Percentiles rank a stretch among this genome's conserved stretches.
Evolutionary conservation across 1,140 invertebrate species (phyloP).

Genomic region (Bathynomus jamesi): DNA sequence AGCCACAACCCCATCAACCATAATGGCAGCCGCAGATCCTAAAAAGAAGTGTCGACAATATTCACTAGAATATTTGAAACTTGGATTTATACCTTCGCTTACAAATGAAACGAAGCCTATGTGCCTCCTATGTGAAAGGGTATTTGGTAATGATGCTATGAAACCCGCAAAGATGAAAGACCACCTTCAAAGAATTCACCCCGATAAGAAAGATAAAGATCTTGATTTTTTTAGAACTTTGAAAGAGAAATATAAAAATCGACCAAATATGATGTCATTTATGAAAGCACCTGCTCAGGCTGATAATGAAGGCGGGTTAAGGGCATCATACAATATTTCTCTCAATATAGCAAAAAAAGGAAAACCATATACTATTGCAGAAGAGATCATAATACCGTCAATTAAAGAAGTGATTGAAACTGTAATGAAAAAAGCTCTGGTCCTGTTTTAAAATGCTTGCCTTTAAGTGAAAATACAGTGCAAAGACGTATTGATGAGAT

Average conservation of each 20-base stretch:
- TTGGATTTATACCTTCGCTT: conserved; percentile 27
- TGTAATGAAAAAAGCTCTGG: conserved; percentile 21
- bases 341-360: no score
- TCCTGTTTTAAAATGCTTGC: conserved; percentile 26
- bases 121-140: conserved; percentile 24
- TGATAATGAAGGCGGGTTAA: conserved; percentile 8
- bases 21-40: neutral
- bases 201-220: conserved; percentile 31
- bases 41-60: conserved; percentile 21
- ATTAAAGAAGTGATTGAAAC: conserved; percentile 21
- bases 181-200: conserved; percentile 28
- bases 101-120: conserved; percentile 23
- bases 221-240: conserved; percentile 16
- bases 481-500: conserved; percentile 21
- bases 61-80: conserved; percentile 32
- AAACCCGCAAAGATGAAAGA: conserved; percentile 33
- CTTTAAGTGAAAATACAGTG: conserved; percentile 15
- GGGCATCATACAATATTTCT: no score
- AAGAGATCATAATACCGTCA: conserved; percentile 6
- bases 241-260: conserved; percentile 6
- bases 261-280: conserved; percentile 8
- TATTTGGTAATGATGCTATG: conserved; percentile 23
- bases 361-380: conserved; percentile 16
- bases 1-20: no score
- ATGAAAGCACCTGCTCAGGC: conserved; percentile 6